Evolutionary conservation across 2,797 vertebrate genomes (phyloP), one percentile per base, ranked within the genome.

Genomic region (Cirrhinus molitorella): DNA sequence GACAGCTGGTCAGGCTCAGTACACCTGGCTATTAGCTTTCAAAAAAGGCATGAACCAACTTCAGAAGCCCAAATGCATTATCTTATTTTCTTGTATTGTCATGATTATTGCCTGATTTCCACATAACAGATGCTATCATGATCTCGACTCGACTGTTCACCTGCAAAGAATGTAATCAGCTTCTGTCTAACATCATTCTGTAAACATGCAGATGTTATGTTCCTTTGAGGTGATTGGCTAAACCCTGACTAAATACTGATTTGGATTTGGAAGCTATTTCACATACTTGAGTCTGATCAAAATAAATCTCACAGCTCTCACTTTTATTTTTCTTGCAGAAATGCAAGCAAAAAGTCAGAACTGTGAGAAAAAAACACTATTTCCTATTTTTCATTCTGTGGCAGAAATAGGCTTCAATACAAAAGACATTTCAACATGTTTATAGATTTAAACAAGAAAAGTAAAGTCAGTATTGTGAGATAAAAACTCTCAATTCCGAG

Each of bases 391-490:
- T 31, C 9, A 63, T 65, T 65, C 61, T 31, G 16, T 17, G 16
- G 3, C 31, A 2, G 3, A 17, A 34, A 65, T 17, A 19, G 61
- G 16, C 28, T 34, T 31, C 1, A 3, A 43, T 10, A 43, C 8
- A 43, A 43, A 43, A 43, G 59, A 31, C 28, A 17, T 31, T 9
- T 63, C 28, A 63, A 28, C 59, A 63, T 63, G 37, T n/a, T n/a
- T 28, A 63, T 63, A 63, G 61, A 63, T 63, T 31, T 63, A 63
- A 63, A 63, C 51, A n/a, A n/a, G n/a, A n/a, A n/a, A n/a, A n/a
- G n/a, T n/a, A n/a, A n/a, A n/a, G n/a, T n/a, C n/a, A n/a, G n/a
- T n/a, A n/a, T n/a, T n/a, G n/a, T n/a, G n/a, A n/a, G n/a, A n/a
- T n/a, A n/a, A n/a, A n/a, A n/a, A n/a, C n/a, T n/a, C n/a, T n/a